Conservation (phyloP, 2,797 vertebrate species). For the Erithacus rubecula region DNA sequence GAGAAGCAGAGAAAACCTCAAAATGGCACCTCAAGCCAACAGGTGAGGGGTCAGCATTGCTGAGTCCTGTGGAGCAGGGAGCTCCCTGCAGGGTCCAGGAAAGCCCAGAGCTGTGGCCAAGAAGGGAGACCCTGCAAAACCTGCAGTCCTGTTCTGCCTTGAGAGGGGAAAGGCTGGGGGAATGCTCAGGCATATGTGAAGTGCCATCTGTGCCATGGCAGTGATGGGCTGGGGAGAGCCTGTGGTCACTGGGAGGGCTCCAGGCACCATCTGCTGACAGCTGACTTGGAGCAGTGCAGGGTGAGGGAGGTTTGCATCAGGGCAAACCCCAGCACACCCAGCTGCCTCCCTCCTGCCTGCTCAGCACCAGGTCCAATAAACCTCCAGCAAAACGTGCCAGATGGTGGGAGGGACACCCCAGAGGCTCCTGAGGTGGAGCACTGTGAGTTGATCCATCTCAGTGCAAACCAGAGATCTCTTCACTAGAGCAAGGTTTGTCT, state of each 20-base stretch:
- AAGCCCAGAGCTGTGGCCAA: not conserved
- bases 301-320: not conserved
- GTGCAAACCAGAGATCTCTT: not conserved
- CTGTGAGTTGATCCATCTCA: not conserved
- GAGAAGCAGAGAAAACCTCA: not conserved
- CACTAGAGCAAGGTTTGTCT: not conserved
- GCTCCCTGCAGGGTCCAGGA: not conserved
- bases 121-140: not conserved
- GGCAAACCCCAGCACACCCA: not conserved
- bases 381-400: not conserved
- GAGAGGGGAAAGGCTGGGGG: not conserved
- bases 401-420: not conserved
- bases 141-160: not conserved
- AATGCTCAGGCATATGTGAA: not conserved
- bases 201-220: not conserved
- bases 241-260: constrained; percentile 48
- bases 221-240: constrained; percentile 49
- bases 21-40: not conserved
- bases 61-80: not conserved
- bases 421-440: not conserved
- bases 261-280: constrained; percentile 39
- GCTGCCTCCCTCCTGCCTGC: not conserved
- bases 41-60: not conserved
- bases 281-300: not conserved
- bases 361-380: not conserved